Percentiles rank a stretch among this genome's conserved stretches.
These are phyloP conservation scores for Cryptus viduatorius DNA, from an alignment of 2,888 invertebrate species.

Conservation along the genomic window DNA sequence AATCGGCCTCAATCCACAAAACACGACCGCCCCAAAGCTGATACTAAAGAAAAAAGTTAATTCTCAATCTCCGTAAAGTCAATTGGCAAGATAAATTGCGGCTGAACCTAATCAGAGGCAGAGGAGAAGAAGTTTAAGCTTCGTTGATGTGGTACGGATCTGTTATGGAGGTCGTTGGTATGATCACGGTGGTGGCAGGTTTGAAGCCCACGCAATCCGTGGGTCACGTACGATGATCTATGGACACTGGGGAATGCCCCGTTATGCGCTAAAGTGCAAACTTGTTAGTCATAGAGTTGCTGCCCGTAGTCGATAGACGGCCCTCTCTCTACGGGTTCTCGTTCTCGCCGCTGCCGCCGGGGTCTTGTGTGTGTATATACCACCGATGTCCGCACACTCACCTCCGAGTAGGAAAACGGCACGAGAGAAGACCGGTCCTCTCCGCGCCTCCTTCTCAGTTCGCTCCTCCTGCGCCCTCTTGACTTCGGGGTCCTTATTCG, in stretches of 20 bases:
- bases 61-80: background rate
- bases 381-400: slow-evolving; percentile 48
- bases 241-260: slow-evolving; percentile 81
- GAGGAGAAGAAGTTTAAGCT: background rate
- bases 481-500: slow-evolving; percentile 68
- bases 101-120: background rate
- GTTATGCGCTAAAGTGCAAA: slow-evolving; percentile 85
- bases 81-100: background rate
- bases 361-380: slow-evolving; percentile 19
- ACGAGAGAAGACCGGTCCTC: slow-evolving; percentile 72
- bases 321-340: slow-evolving; percentile 46
- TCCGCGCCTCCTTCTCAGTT: slow-evolving; percentile 57
- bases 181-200: slow-evolving; percentile 56
- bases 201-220: slow-evolving; percentile 82
- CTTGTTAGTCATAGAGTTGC: slow-evolving; percentile 83
- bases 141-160: slow-evolving; percentile 4
- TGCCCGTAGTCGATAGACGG: slow-evolving; percentile 67
- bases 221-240: slow-evolving; percentile 84
- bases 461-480: slow-evolving; percentile 71
- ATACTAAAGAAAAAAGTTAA: background rate
- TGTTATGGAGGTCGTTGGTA: slow-evolving; percentile 21
- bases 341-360: slow-evolving; percentile 53
- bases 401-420: slow-evolving; percentile 60
- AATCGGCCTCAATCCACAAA: background rate
- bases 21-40: background rate